Conservation (phyloP, 2,888 invertebrate species). For the Ennomos fuscantarius region DNA sequence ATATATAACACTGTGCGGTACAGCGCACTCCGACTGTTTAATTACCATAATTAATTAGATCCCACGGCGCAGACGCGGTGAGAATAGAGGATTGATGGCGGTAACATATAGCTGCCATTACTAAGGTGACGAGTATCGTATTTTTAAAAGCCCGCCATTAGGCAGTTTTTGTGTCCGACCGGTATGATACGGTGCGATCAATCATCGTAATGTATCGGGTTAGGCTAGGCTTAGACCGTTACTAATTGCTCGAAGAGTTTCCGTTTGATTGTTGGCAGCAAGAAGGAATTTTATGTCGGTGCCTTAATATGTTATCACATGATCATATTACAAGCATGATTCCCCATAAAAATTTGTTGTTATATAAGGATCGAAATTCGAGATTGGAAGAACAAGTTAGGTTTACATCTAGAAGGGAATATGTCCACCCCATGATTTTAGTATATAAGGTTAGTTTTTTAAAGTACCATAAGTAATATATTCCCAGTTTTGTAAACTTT, state of each 20-base stretch:
- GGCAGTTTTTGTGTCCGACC: slow-evolving; percentile 68
- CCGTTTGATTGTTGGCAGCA: slow-evolving; percentile 35
- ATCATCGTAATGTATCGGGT: slow-evolving; percentile 66
- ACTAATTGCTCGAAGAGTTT: slow-evolving; percentile 49
- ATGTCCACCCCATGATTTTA: too few relatives aligned
- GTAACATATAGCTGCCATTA: slow-evolving; percentile 80
- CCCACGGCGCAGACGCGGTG: slow-evolving; percentile 73
- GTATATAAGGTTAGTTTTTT: too few relatives aligned
- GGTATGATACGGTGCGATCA: slow-evolving; percentile 71
- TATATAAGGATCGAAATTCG: too few relatives aligned
- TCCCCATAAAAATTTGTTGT: too few relatives aligned
- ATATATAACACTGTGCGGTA: slow-evolving; percentile 45
- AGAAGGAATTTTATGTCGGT: neutral
- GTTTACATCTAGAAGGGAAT: too few relatives aligned
- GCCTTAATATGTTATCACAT: too few relatives aligned
- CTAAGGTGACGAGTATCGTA: slow-evolving; percentile 72
- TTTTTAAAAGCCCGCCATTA: slow-evolving; percentile 77
- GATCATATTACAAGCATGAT: neutral
- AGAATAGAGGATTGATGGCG: slow-evolving; percentile 80
- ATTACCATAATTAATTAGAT: slow-evolving; percentile 84
- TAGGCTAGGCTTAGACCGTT: slow-evolving; percentile 53
- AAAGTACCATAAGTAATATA: too few relatives aligned
- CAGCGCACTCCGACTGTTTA: slow-evolving; percentile 68
- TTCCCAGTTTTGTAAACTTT: too few relatives aligned
- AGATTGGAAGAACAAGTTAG: too few relatives aligned